Percentiles rank a stretch among this genome's conserved stretches.
Conservation (phyloP, 2,797 vertebrate species). For the Carcharodon carcharias region DNA sequence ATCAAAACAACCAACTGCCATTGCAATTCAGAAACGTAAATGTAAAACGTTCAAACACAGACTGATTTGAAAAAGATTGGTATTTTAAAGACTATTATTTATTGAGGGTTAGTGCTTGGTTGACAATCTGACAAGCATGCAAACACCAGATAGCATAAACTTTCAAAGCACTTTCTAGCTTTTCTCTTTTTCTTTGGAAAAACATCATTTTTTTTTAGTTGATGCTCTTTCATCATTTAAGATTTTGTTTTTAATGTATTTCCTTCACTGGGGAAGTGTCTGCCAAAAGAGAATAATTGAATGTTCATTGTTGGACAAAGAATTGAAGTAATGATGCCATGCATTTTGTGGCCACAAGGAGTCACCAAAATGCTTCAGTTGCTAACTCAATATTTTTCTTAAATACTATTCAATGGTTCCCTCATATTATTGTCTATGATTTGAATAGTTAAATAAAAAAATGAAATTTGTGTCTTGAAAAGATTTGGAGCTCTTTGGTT, state of each 20-base stretch:
- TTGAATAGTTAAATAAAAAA: slow-evolving; percentile 32
- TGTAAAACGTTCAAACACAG: not conserved
- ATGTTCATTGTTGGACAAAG: not conserved
- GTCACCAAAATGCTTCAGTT: slow-evolving; percentile 10
- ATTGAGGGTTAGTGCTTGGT: not conserved
- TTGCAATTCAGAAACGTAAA: not conserved
- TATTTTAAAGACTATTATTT: not conserved
- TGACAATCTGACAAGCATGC: not conserved
- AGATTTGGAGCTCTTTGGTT: slow-evolving; percentile 36
- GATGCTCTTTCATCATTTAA: not conserved
- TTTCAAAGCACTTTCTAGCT: not conserved
- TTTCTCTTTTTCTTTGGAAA: not conserved
- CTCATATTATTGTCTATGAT: not conserved
- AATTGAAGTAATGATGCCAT: not conserved
- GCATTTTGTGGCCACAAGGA: slow-evolving; percentile 14
- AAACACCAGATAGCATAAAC: not conserved
- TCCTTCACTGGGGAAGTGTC: not conserved
- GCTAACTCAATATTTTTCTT: not conserved
- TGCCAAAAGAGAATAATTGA: not conserved
- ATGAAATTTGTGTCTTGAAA: slow-evolving; percentile 33
- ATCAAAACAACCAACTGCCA: not conserved
- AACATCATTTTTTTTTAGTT: not conserved
- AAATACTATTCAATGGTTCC: not conserved
- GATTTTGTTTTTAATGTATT: not conserved
- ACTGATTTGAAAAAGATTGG: not conserved